These are phyloP conservation scores for Aspidiotus rigidus DNA, from an alignment of 2,888 invertebrate genomes.

Conservation along the genomic window DNA sequence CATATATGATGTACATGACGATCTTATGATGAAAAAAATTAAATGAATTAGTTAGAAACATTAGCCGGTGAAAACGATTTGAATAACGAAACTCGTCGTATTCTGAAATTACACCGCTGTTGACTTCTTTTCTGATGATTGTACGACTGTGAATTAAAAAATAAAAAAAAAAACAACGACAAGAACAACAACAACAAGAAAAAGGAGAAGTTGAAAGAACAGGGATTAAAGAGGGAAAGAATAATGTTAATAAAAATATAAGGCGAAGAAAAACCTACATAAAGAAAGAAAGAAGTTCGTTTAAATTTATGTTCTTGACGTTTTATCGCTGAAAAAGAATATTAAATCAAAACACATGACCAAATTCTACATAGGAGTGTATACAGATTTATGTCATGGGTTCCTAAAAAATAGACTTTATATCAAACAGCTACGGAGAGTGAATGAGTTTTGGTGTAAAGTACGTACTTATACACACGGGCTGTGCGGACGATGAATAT, in stretches of 20 bases:
- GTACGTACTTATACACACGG: no score
- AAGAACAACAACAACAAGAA: background rate
- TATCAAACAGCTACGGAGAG: background rate
- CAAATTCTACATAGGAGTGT: slow-evolving; percentile 7
- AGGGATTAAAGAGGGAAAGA: background rate
- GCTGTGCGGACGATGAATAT: no score
- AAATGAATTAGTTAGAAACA: slow-evolving; percentile 6
- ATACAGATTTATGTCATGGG: slow-evolving; percentile 23
- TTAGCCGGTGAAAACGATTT: background rate
- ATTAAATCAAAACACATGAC: slow-evolving; percentile 26
- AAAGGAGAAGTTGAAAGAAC: slow-evolving; percentile 3
- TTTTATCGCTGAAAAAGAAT: slow-evolving; percentile 24
- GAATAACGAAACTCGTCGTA: slow-evolving; percentile 9
- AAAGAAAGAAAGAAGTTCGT: slow-evolving; percentile 16
- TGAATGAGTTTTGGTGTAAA: no score
- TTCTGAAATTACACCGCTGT: background rate
- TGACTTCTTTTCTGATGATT: background rate
- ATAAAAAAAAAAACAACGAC: background rate
- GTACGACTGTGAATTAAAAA: slow-evolving; percentile 3
- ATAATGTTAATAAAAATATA: slow-evolving; percentile 5
- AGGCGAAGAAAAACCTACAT: slow-evolving; percentile 12
- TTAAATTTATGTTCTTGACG: slow-evolving; percentile 19
- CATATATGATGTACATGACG: no score
- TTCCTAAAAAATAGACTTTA: slow-evolving; percentile 11
- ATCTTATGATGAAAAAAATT: background rate